Evolutionary conservation across 1,140 invertebrate species (phyloP).

Genomic region (Drosophila ohnishii): DNA sequence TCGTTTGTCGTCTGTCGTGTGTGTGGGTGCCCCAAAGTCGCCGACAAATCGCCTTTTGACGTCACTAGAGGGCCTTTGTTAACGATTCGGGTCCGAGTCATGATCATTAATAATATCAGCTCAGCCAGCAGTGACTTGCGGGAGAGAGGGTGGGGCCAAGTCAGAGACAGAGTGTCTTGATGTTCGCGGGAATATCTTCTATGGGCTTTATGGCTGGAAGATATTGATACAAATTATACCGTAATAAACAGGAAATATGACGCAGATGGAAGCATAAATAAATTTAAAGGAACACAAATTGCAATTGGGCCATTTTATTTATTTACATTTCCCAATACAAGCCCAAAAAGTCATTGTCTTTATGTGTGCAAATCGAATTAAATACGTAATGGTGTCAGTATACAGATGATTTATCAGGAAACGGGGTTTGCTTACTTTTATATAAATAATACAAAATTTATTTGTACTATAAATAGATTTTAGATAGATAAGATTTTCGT

Average conservation of each 20-base stretch:
- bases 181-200: conserved; percentile 12
- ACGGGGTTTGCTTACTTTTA: neutral
- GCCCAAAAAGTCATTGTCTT: neutral
- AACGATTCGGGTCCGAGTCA: conserved; percentile 25
- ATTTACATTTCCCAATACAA: neutral
- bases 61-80: conserved; percentile 62
- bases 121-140: neutral
- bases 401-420: neutral
- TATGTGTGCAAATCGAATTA: neutral
- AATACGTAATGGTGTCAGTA: conserved; percentile 5
- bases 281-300: conserved; percentile 8
- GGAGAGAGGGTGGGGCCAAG: neutral
- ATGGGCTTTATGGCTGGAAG: conserved; percentile 7
- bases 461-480: neutral
- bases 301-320: conserved; percentile 8
- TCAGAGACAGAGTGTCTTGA: conserved; percentile 3
- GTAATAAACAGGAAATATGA: conserved; percentile 33
- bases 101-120: conserved; percentile 70
- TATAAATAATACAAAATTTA: neutral
- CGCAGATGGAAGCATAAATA: conserved; percentile 11
- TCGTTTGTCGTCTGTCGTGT: conserved; percentile 14
- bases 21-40: conserved; percentile 36
- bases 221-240: conserved; percentile 28
- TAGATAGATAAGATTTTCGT: neutral
- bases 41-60: conserved; percentile 54